Evolutionary conservation across 2,113 vertebrate species (phyloP).

Genomic region (Psittacula cyanocephala): DNA sequence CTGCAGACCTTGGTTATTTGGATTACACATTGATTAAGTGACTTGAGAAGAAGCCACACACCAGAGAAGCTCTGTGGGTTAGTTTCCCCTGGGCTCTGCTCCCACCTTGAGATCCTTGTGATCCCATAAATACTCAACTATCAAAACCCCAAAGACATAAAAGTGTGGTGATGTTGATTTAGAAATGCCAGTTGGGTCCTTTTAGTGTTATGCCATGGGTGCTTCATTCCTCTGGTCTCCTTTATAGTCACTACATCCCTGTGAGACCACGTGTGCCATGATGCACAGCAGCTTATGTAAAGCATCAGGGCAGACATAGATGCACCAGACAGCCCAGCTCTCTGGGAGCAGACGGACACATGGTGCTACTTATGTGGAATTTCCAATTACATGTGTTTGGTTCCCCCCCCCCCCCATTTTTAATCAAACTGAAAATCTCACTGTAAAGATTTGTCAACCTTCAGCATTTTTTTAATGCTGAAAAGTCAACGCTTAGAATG

Average conservation of each 20-base stretch:
- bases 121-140: background rate
- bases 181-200: background rate
- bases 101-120: background rate
- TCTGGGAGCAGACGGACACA: rapidly evolving
- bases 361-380: background rate
- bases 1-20: background rate
- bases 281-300: rapidly evolving
- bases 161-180: background rate
- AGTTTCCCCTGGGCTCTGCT: background rate
- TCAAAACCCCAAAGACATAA: background rate
- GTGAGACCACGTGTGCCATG: rapidly evolving
- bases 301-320: background rate
- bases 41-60: background rate
- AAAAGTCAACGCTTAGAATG: background rate
- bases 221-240: background rate
- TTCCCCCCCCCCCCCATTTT: background rate
- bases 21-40: background rate
- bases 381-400: background rate
- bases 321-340: background rate
- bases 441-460: background rate
- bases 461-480: background rate
- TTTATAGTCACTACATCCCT: rapidly evolving
- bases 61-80: background rate
- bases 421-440: background rate
- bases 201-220: background rate